Conservation (phyloP, 37 sponge, comb jelly and placozoan species). For the Petrosia ficiformis region DNA sequence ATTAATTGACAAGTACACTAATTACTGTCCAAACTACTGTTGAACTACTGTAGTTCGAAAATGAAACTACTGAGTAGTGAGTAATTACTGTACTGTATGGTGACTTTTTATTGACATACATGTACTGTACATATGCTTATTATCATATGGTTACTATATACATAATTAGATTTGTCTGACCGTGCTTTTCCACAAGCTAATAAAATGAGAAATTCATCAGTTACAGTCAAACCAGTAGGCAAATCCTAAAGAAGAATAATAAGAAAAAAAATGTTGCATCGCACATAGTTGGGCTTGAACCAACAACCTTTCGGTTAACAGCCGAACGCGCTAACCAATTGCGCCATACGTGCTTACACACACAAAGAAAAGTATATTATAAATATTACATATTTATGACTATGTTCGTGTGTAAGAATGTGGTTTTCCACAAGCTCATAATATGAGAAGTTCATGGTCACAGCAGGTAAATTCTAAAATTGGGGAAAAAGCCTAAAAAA, state of each 20-base stretch:
- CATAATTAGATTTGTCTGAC: conserved; percentile 39
- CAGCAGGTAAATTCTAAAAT: conserved; percentile 39
- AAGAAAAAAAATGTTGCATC: conserved; percentile 1
- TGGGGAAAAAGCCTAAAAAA: conserved; percentile 28
- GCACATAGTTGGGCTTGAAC: too few species aligned
- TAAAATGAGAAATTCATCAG: conserved; percentile 66
- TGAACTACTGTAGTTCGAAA: too few species aligned
- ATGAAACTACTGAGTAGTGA: not conserved
- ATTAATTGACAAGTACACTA: too few species aligned
- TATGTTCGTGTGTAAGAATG: too few species aligned
- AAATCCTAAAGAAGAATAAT: conserved; percentile 38
- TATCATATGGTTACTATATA: not conserved
- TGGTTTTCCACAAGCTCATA: conserved; percentile 71
- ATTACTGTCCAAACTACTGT: too few species aligned
- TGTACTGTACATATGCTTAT: too few species aligned
- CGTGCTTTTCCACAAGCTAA: conserved; percentile 74
- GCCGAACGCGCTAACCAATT: too few species aligned
- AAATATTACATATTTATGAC: too few species aligned
- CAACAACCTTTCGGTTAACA: too few species aligned
- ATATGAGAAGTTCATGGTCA: conserved; percentile 60
- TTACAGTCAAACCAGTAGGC: conserved; percentile 38
- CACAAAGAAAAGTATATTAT: not conserved
- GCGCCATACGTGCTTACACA: too few species aligned
- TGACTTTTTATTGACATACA: too few species aligned
- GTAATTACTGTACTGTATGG: not conserved